Evolutionary conservation across 2,113 vertebrate genomes (phyloP).

Genomic region (Lethenteron camtschaticum): DNA sequence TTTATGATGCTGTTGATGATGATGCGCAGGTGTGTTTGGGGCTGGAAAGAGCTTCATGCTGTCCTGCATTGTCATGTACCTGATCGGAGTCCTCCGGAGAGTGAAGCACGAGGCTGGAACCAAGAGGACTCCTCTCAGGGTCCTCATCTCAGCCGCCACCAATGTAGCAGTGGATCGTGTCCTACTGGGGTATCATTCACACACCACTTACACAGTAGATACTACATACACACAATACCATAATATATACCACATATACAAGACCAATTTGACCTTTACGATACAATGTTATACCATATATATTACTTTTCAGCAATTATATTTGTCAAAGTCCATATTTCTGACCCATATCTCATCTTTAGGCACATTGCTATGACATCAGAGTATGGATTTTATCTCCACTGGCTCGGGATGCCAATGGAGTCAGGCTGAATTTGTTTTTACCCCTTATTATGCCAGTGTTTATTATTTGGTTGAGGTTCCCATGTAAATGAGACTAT

Average conservation of each 20-base stretch:
- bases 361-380: background rate
- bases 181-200: conserved; percentile 20
- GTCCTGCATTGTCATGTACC: conserved; percentile 31
- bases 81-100: conserved; percentile 31
- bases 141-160: conserved; percentile 37
- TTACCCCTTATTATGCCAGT: background rate
- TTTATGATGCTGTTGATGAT: no score
- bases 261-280: no score
- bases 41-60: conserved; percentile 45
- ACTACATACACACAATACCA: no score
- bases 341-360: background rate
- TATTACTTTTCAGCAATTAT: no score
- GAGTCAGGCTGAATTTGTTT: background rate
- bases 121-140: conserved; percentile 23
- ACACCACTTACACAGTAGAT: no score
- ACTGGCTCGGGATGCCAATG: background rate
- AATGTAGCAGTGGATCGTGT: conserved; percentile 40
- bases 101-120: conserved; percentile 13
- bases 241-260: no score
- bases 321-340: no score
- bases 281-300: conserved; percentile 8
- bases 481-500: background rate
- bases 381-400: background rate
- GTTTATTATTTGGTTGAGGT: background rate
- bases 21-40: conserved; percentile 33